Evolutionary conservation across 92 coral and sea anemone species (phyloP).

Genomic region (Phymanthus crucifer): DNA sequence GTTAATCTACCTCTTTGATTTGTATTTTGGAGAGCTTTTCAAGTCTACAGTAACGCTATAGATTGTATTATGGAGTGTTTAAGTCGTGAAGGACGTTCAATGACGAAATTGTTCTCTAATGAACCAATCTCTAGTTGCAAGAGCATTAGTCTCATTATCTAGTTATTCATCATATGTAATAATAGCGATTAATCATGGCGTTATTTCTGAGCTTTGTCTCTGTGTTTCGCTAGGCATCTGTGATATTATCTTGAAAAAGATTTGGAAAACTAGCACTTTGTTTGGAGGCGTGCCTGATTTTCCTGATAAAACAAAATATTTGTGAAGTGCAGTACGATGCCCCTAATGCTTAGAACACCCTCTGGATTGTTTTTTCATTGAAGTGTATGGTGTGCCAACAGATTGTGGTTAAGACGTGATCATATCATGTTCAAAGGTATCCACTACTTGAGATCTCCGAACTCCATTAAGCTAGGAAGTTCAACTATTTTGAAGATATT

Average conservation of each 20-base stretch:
- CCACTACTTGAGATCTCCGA: neutral
- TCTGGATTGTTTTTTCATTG: neutral
- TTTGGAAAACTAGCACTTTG: neutral
- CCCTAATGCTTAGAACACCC: neutral
- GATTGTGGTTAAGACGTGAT: too few species aligned
- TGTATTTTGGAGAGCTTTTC: neutral
- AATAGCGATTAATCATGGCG: neutral
- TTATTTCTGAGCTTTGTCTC: neutral
- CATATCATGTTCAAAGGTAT: neutral
- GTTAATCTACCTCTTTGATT: neutral
- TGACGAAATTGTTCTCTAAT: neutral
- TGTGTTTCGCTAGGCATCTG: neutral
- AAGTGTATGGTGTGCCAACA: too few species aligned
- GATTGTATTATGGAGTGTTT: neutral
- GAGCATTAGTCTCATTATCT: too few species aligned
- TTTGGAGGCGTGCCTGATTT: neutral
- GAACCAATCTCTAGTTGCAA: neutral
- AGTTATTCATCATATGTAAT: neutral
- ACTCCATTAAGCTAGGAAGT: neutral
- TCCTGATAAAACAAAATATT: neutral
- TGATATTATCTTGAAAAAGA: constrained; percentile 7
- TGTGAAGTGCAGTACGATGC: neutral
- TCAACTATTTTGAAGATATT: neutral
- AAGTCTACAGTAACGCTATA: neutral
- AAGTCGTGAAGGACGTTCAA: neutral